phyloP scores from a whole-genome alignment of 2,888 invertebrate genomes.

The Bombylius major region DNA sequence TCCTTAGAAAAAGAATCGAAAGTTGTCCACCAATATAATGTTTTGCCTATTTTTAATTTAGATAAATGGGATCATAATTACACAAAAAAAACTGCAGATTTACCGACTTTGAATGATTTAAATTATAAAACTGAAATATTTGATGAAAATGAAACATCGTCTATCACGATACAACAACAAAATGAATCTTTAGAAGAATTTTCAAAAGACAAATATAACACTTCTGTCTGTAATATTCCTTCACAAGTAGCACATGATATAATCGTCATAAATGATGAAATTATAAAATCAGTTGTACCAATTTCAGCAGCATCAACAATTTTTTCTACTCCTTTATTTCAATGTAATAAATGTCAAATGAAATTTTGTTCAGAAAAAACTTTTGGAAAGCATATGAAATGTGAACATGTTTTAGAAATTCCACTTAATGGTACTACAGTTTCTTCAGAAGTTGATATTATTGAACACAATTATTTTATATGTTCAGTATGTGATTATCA shows the following conservation, averaged over 20 bases:
- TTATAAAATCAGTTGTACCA: slow-evolving; percentile 23
- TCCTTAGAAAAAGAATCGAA: no score
- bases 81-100: not conserved
- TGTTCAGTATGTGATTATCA: slow-evolving; percentile 8
- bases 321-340: not conserved
- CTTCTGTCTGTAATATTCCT: no score
- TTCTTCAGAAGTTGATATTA: no score
- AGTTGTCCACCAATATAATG: no score
- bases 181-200: not conserved
- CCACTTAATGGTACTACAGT: no score
- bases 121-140: slow-evolving; percentile 8
- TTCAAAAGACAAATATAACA: no score
- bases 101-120: not conserved
- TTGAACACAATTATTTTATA: slow-evolving; percentile 1
- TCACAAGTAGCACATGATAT: slow-evolving; percentile 14
- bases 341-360: slow-evolving; percentile 7
- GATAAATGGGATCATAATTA: slow-evolving; percentile 8
- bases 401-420: not conserved
- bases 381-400: slow-evolving; percentile 4
- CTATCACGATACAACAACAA: not conserved
- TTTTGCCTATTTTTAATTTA: no score
- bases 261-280: slow-evolving; percentile 34
- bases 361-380: slow-evolving; percentile 5
- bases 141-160: slow-evolving; percentile 5
- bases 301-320: slow-evolving; percentile 16